Evolutionary conservation across 2,113 vertebrate genomes (phyloP).

Genomic region (Eira barbara): DNA sequence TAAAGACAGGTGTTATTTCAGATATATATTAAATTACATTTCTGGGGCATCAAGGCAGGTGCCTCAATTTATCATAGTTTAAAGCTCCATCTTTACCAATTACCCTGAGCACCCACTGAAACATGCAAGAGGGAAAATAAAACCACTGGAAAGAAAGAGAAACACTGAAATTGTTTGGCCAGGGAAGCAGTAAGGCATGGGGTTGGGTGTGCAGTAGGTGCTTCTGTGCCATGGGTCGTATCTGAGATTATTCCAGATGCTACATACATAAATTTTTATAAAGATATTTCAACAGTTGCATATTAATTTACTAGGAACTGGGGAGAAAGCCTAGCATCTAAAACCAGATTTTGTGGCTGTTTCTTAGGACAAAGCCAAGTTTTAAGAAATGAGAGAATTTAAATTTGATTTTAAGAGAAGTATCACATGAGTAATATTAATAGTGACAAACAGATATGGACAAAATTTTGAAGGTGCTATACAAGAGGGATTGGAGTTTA

Average conservation of each 20-base stretch:
- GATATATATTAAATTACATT: neutral
- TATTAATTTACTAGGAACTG: neutral
- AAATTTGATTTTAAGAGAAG: neutral
- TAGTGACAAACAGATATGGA: neutral
- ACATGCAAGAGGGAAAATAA: neutral
- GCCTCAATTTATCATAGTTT: neutral
- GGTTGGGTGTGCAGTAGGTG: neutral
- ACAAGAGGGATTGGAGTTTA: neutral
- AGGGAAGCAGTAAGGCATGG: too few species aligned
- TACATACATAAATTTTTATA: neutral
- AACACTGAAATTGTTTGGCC: neutral
- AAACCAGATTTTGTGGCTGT: neutral
- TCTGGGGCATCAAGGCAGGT: neutral
- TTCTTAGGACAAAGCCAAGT: neutral
- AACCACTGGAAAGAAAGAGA: neutral
- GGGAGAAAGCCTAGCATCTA: neutral
- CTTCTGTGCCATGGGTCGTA: neutral
- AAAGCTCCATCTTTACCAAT: neutral
- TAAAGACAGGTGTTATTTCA: neutral
- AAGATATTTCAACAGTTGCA: neutral
- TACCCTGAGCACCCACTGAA: neutral
- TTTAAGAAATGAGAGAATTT: neutral
- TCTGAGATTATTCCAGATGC: neutral
- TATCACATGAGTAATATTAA: neutral
- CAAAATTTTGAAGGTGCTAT: neutral